A percentile compares a stretch with the other conserved stretches of the same genome.
phyloP scores from a whole-genome alignment of 1,140 invertebrate species.

The Agrypnia vestita region DNA sequence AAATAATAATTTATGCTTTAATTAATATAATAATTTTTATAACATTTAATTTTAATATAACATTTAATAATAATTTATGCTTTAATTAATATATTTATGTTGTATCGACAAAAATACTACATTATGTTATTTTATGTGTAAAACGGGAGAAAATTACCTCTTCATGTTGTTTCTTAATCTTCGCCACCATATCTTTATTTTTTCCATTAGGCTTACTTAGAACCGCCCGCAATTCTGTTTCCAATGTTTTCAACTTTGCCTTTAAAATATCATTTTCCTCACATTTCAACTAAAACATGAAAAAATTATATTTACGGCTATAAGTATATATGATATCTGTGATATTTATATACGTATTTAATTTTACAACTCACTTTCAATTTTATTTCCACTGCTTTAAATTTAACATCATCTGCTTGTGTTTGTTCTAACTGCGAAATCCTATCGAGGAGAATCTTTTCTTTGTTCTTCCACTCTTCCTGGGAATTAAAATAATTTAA shows the following conservation, averaged over 20 bases:
- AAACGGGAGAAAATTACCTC: conserved; percentile 63
- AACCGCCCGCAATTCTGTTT: conserved; percentile 69
- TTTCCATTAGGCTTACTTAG: conserved; percentile 69
- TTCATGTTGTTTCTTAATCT: conserved; percentile 71
- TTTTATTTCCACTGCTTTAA: conserved; percentile 66
- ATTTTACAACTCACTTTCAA: conserved; percentile 63
- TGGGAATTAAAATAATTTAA: conserved; percentile 55
- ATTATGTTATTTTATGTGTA: too few species aligned
- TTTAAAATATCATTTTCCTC: conserved; percentile 71
- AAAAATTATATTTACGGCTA: background rate
- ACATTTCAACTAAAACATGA: conserved; percentile 65
- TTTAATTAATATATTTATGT: too few species aligned
- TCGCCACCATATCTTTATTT: conserved; percentile 71
- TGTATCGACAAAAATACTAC: too few species aligned
- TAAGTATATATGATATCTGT: too few species aligned
- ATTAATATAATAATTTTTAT: too few species aligned
- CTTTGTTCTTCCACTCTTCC: conserved; percentile 67
- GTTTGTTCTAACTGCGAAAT: conserved; percentile 67
- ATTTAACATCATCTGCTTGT: conserved; percentile 65
- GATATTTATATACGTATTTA: background rate
- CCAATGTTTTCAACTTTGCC: conserved; percentile 68
- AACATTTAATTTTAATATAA: too few species aligned
- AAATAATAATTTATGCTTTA: too few species aligned
- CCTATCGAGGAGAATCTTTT: conserved; percentile 67
- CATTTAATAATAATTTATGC: too few species aligned